Evolutionary conservation across 2,888 invertebrate species (phyloP), one percentile per base, ranked within the genome.

Genomic region (Drosophila robusta): DNA sequence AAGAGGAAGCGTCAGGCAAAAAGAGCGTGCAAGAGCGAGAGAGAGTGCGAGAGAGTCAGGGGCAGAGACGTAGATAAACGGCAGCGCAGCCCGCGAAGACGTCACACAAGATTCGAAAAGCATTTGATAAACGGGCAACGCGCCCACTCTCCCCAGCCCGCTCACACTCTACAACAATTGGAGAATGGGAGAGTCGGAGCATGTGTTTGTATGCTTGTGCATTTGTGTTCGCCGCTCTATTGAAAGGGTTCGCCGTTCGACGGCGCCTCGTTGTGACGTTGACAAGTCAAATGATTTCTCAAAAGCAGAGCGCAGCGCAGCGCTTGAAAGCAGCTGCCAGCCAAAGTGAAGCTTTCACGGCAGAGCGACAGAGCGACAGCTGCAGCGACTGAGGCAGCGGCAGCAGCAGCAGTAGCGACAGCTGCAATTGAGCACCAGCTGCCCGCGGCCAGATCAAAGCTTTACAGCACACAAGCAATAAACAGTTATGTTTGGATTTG

Each of bases 41-140:
- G n/a, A 14, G 18, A 1, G 39, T 5, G 38, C 12, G 60, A 44
- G 38, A 2, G n/a, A 14, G 18, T 0, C 24, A n/a, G 34, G 1
- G 47, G n/a, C n/a, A 34, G 22, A 36, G 46, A 12, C 52, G n/a
- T 29, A 62, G 71, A 80, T 80, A 74, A 78, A 66, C 62, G 75
- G 54, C 64, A 65, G 38, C 44, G 41, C 45, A 18, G 42, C 51
- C 39, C 57, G 57, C 51, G 64, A 60, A 72, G 63, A 62, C 52
- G 66, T 67, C 73, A 61, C 60, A 67, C 65, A 79, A 69, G 69
- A 77, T 83, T 74, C 75, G 63, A 62, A 76, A 77, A 74, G 50
- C 71, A 65, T 87, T 87, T 87, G 83, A 87, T 86, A 83, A 83
- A 87, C 83, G 86, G 64, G 14, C 57, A 42, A 51, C 54, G 60